Conservation (phyloP, 2,888 invertebrate genomes). For the Crossocerus cetratus region DNA sequence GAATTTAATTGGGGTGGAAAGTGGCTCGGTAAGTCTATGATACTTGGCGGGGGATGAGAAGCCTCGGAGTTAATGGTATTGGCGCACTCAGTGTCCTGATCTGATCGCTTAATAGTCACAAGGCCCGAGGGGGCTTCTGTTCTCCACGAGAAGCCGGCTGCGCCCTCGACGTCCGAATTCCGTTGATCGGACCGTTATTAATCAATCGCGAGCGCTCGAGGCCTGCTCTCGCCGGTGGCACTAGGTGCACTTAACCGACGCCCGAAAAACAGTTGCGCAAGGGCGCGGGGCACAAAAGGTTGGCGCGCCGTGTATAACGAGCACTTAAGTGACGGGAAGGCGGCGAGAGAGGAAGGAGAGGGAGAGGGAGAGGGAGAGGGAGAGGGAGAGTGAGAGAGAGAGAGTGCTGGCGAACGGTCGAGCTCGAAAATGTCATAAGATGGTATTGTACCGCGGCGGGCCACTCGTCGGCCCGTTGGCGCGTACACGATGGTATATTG, state of each 20-base stretch:
- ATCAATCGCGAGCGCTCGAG: conserved; percentile 11
- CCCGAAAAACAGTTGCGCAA: conserved; percentile 56
- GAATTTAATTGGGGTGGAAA: no score
- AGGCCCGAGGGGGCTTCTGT: no score
- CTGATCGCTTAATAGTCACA: no score
- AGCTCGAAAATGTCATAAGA: conserved; percentile 72
- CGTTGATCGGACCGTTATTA: conserved; percentile 28
- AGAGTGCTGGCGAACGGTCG: conserved; percentile 58
- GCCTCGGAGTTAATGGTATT: no score
- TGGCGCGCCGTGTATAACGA: conserved; percentile 66
- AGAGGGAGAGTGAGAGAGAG: conserved; percentile 5
- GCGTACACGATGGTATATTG: conserved; percentile 73
- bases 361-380: conserved; percentile 9
- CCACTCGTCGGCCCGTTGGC: conserved; percentile 71
- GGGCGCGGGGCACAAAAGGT: conserved; percentile 58
- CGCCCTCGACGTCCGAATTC: neutral
- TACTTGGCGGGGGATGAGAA: no score
- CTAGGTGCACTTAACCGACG: conserved; percentile 36
- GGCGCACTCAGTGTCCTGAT: no score
- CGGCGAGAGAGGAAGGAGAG: no score
- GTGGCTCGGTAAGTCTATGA: no score
- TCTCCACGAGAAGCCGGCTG: no score
- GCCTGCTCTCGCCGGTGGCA: neutral
- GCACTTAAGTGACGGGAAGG: conserved; percentile 63
- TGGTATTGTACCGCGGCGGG: conserved; percentile 63